Evolutionary conservation across 2,888 invertebrate species (phyloP).

Genomic region (Hemithea aestivaria): DNA sequence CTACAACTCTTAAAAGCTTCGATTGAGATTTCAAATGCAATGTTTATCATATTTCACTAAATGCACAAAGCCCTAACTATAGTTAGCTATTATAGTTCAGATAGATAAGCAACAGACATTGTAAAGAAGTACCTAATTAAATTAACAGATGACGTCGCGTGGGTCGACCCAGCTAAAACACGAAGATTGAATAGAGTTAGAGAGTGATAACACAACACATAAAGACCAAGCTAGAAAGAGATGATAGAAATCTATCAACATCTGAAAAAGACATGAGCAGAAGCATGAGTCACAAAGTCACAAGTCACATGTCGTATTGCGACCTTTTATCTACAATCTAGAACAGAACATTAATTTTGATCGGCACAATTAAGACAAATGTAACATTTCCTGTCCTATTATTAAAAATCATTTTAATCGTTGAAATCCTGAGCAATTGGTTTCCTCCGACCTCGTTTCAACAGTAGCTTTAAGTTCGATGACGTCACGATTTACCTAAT

Average conservation of each 20-base stretch:
- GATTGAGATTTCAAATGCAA: neutral
- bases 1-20: too few species aligned
- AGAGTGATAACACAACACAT: slow-evolving; percentile 49
- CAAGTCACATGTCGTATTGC: slow-evolving; percentile 23
- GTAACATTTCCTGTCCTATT: slow-evolving; percentile 30
- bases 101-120: slow-evolving; percentile 32
- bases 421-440: slow-evolving; percentile 12
- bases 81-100: slow-evolving; percentile 8
- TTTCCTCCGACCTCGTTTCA: slow-evolving; percentile 35
- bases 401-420: slow-evolving; percentile 18
- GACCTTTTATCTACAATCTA: slow-evolving; percentile 39
- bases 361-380: slow-evolving; percentile 22
- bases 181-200: slow-evolving; percentile 42
- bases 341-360: slow-evolving; percentile 33
- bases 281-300: slow-evolving; percentile 50
- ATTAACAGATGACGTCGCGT: slow-evolving; percentile 64
- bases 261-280: slow-evolving; percentile 45
- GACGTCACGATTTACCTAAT: slow-evolving; percentile 18
- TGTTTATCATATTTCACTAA: neutral
- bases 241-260: slow-evolving; percentile 49
- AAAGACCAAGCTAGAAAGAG: slow-evolving; percentile 47
- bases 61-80: neutral
- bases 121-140: slow-evolving; percentile 54
- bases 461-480: slow-evolving; percentile 12
- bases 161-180: slow-evolving; percentile 47